Conservation (phyloP, 2,113 vertebrate genomes). For the Hymenochirus boettgeri region DNA sequence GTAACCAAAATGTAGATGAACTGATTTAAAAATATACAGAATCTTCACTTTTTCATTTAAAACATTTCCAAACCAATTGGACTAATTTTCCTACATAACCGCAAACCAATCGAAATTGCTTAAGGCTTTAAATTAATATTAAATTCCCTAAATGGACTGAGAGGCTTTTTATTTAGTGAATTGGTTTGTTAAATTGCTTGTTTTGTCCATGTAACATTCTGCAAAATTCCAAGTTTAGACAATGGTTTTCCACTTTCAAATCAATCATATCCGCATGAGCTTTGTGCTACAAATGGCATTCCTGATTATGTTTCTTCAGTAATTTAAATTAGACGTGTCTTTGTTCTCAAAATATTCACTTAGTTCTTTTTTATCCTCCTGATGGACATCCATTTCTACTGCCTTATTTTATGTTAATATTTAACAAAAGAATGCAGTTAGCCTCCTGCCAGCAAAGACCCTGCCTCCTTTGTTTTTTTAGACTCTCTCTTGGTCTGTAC, state of each 20-base stretch:
- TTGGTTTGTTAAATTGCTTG: not conserved
- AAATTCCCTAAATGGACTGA: not conserved
- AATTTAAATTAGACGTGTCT: slow-evolving; percentile 74
- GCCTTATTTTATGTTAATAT: slow-evolving; percentile 73
- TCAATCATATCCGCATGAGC: slow-evolving; percentile 47
- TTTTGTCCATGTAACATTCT: not conserved
- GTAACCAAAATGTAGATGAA: too few species aligned
- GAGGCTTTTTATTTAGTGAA: not conserved
- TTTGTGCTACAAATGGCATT: slow-evolving; percentile 60
- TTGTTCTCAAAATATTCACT: slow-evolving; percentile 72
- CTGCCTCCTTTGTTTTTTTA: slow-evolving; percentile 65
- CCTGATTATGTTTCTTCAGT: slow-evolving; percentile 63
- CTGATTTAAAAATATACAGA: too few species aligned
- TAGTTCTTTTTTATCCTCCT: slow-evolving; percentile 69
- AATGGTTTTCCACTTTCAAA: slow-evolving; percentile 9
- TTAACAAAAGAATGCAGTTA: slow-evolving; percentile 69
- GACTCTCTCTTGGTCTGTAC: slow-evolving; percentile 58
- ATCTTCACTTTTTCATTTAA: too few species aligned
- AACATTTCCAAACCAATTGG: too few species aligned
- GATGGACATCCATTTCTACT: slow-evolving; percentile 72
- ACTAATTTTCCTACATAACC: too few species aligned
- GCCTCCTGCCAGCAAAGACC: slow-evolving; percentile 59
- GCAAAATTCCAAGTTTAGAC: not conserved
- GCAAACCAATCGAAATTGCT: too few species aligned
- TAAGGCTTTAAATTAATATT: not conserved